Evolutionary conservation across 1,140 invertebrate genomes (phyloP).

Genomic region (Littorina saxatilis): DNA sequence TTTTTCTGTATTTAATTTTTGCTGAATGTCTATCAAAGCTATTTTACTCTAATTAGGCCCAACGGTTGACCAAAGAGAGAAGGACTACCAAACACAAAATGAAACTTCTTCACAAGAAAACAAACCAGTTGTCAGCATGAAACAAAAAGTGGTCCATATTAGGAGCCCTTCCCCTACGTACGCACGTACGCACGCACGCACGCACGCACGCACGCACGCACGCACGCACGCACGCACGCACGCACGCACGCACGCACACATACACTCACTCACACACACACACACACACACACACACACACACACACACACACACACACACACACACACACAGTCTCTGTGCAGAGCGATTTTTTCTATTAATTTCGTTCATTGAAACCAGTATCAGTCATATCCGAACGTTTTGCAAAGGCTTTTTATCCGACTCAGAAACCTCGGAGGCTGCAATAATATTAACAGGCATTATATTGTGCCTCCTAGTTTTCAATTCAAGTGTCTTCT

Average conservation of each 20-base stretch:
- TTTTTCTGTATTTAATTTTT: neutral
- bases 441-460: too few relatives aligned
- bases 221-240: conserved; percentile 4
- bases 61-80: too few relatives aligned
- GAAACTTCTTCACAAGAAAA: neutral
- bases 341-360: too few relatives aligned
- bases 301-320: conserved; percentile 4
- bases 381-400: too few relatives aligned
- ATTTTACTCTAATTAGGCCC: too few relatives aligned
- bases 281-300: neutral
- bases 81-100: neutral
- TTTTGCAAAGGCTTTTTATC: too few relatives aligned
- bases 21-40: neutral
- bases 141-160: too few relatives aligned
- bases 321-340: neutral
- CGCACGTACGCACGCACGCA: conserved; percentile 9
- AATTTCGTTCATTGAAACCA: too few relatives aligned
- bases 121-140: too few relatives aligned
- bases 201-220: neutral
- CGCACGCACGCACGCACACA: conserved; percentile 13
- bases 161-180: neutral
- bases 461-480: too few relatives aligned
- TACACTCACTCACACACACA: conserved; percentile 8
- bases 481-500: too few relatives aligned
- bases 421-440: too few relatives aligned